Percentiles rank a stretch among this genome's conserved stretches.
These are phyloP conservation scores for Ptychobarbus kaznakovi DNA, from an alignment of 2,797 vertebrate genomes.

Conservation along the genomic window DNA sequence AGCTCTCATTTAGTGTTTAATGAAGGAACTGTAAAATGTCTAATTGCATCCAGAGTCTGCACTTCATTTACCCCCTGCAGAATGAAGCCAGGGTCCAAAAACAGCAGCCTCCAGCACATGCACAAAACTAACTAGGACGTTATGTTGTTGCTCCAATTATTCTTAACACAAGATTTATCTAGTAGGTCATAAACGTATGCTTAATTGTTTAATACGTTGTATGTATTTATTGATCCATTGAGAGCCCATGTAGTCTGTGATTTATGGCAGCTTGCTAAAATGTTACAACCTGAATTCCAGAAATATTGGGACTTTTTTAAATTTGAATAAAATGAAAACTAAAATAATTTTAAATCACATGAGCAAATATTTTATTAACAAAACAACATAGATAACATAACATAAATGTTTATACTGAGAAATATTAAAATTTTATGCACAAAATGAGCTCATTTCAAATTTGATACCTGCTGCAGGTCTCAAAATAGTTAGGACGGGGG, in stretches of 20 bases:
- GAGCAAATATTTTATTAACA: too few species aligned
- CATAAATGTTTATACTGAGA: too few species aligned
- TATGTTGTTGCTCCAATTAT: neutral
- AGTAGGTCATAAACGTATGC: neutral
- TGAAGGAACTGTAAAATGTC: neutral
- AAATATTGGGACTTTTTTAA: too few species aligned
- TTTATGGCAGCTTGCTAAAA: too few species aligned
- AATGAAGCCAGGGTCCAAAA: neutral
- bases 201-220: neutral
- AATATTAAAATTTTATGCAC: too few species aligned
- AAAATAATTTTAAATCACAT: too few species aligned
- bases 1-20: slow-evolving; percentile 7
- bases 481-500: too few species aligned
- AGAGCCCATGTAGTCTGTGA: neutral
- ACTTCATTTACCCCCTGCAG: neutral
- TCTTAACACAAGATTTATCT: neutral
- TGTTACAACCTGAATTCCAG: too few species aligned
- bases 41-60: neutral
- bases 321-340: too few species aligned
- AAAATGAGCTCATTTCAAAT: too few species aligned
- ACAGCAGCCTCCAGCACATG: neutral
- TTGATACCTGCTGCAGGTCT: too few species aligned
- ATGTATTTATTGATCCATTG: neutral
- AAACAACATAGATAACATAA: too few species aligned
- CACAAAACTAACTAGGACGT: neutral